Evolutionary conservation across 2,888 invertebrate genomes (phyloP), one percentile per base, ranked within the genome.

Genomic region (Nymphalis polychloros): DNA sequence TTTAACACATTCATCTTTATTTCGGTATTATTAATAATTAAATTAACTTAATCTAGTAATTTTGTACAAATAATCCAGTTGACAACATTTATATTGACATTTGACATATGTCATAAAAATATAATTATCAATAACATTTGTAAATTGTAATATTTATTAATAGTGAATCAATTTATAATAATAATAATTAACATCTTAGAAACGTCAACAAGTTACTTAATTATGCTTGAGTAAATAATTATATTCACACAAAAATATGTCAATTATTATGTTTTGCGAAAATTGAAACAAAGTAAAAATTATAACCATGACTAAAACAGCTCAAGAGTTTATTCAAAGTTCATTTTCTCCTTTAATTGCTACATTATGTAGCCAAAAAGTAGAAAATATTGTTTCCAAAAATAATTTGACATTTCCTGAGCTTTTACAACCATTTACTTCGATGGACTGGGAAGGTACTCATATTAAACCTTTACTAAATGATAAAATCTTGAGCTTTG

Each of bases 391-490:
- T 67, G 97, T 98, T 81, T 95, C 95, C 76, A 98, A 97, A 84
- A 98, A 98, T 88, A 97, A 98, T 90, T 93, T 99, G 72, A 95
- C 96, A 48, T 97, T 98, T 83, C 95, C 96, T 64, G 98, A 98
- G 90, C 88, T 99, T 72, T 89, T 98, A 64, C 97, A 98, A 84
- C 98, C 98, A 0, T 99, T 98, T 95, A 96, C 85, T 94, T 94
- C 84, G 84, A 96, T 81, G 95, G 96, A 90, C 31, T 84, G 82
- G 79, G 92, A 92, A 86, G 90, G 92, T 90, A 82, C 17, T n/a
- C 8, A 31, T 0, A 31, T 31, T n/a, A 31, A 17, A 31, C 13
- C 13, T 13, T n/a, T 17, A 31, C 8, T 8, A 17, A 17, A 55
- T 31, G 3, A 20, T 20, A 20, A 50, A 50, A 23, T 23, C 52